Evolutionary conservation across 2,113 vertebrate genomes (phyloP).

Genomic region (Antidorcas marsupialis): DNA sequence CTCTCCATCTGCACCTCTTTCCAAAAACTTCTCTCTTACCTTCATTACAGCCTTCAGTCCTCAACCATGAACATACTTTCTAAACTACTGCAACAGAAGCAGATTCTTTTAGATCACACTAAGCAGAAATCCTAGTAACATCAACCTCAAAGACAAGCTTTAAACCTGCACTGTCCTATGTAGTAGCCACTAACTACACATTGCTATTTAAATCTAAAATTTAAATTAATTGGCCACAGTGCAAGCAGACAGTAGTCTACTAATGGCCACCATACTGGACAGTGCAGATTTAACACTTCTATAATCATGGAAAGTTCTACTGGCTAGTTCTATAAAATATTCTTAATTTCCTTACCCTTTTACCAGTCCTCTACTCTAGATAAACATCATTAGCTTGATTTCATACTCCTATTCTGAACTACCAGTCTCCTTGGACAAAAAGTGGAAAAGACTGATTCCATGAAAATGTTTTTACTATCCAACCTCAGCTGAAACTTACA

Average conservation of each 20-base stretch:
- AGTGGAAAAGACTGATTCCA: background rate
- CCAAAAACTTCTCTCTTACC: background rate
- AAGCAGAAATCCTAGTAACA: background rate
- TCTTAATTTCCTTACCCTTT: background rate
- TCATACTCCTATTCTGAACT: background rate
- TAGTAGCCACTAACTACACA: background rate
- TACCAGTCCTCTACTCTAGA: background rate
- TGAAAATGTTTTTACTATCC: background rate
- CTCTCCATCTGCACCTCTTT: background rate
- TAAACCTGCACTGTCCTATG: background rate
- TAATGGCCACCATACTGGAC: background rate
- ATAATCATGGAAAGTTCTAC: background rate
- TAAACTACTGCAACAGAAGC: background rate
- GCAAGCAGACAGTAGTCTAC: background rate
- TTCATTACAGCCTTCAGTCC: background rate
- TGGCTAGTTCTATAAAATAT: background rate
- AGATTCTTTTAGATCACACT: background rate
- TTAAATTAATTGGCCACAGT: background rate
- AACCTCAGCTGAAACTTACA: background rate
- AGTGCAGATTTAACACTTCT: background rate
- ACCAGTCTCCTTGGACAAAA: background rate
- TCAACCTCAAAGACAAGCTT: background rate
- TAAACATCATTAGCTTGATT: background rate
- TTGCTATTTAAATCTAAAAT: background rate
- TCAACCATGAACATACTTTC: background rate